A percentile compares a stretch with the other conserved stretches of the same genome.
Evolutionary conservation across 2,888 invertebrate genomes (phyloP).

Genomic region (Thymelicus sylvestris): DNA sequence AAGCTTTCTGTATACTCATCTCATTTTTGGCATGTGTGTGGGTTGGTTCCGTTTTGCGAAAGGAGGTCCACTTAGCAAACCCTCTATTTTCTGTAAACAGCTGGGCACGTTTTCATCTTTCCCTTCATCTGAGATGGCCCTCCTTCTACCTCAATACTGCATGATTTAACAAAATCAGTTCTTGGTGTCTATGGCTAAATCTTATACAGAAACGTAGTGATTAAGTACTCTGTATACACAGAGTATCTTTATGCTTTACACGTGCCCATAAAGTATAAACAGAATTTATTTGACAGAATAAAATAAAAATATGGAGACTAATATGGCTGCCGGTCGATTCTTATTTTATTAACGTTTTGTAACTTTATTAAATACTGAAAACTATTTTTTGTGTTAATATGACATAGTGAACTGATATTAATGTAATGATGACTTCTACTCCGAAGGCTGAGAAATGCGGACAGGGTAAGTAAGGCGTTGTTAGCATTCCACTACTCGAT

Average conservation of each 20-base stretch:
- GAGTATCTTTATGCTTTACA: not conserved
- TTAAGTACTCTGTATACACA: too few species aligned
- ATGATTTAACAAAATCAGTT: too few species aligned
- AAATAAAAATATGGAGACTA: slow-evolving; percentile 52
- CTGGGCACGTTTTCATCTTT: too few species aligned
- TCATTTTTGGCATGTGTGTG: too few species aligned
- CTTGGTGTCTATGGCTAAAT: not conserved
- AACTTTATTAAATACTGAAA: slow-evolving; percentile 57
- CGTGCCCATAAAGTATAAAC: slow-evolving; percentile 14
- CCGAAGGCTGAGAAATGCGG: slow-evolving; percentile 81
- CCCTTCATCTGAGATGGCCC: too few species aligned
- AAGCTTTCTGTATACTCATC: too few species aligned
- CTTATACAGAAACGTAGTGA: not conserved
- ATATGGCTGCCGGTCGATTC: slow-evolving; percentile 81
- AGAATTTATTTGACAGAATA: slow-evolving; percentile 23
- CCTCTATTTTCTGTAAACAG: too few species aligned
- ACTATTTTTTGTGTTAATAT: slow-evolving; percentile 64
- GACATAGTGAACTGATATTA: slow-evolving; percentile 63
- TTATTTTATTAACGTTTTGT: slow-evolving; percentile 67
- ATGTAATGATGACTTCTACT: slow-evolving; percentile 77
- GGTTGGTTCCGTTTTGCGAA: too few species aligned
- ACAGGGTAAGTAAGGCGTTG: slow-evolving; percentile 71
- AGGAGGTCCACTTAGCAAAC: too few species aligned
- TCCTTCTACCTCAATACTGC: too few species aligned
- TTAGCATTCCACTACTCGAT: slow-evolving; percentile 47